Conservation (phyloP, 1,140 invertebrate species). For the Meloidogyne hapla region DNA sequence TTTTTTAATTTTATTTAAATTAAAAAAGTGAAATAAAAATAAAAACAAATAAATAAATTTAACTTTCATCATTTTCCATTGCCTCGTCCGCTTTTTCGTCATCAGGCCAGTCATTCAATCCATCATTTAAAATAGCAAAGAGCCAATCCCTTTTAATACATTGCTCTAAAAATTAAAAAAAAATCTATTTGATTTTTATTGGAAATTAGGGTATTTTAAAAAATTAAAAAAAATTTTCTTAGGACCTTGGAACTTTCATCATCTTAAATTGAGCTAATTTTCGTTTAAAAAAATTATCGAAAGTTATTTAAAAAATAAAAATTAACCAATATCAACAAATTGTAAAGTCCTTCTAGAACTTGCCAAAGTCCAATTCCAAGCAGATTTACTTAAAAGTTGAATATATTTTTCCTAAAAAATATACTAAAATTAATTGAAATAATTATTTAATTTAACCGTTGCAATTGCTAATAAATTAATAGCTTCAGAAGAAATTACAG, state of each 20-base stretch:
- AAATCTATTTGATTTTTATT: neutral
- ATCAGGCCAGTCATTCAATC: slow-evolving; percentile 29
- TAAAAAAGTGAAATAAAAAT: neutral
- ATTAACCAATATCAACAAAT: slow-evolving; percentile 15
- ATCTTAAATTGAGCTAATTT: too few species aligned
- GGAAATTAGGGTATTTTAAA: too few species aligned
- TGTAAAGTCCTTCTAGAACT: slow-evolving; percentile 18
- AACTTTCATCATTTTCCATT: too few species aligned
- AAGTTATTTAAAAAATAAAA: neutral
- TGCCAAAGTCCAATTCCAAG: slow-evolving; percentile 30
- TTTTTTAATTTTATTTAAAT: neutral
- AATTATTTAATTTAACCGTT: slow-evolving; percentile 3
- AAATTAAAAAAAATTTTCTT: neutral
- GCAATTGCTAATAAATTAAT: slow-evolving; percentile 26
- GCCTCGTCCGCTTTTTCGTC: neutral
- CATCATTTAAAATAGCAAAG: slow-evolving; percentile 29
- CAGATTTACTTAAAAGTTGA: slow-evolving; percentile 4
- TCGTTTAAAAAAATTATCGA: neutral
- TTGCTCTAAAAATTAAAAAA: slow-evolving; percentile 27
- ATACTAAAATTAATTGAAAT: neutral
- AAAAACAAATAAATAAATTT: neutral
- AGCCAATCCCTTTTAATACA: slow-evolving; percentile 29
- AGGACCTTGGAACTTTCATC: too few species aligned
- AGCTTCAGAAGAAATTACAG: slow-evolving; percentile 9
- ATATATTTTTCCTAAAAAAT: slow-evolving; percentile 31